Base-by-base conservation (phyloP, 2,113 vertebrate species). In the Amazona vittata region DNA sequence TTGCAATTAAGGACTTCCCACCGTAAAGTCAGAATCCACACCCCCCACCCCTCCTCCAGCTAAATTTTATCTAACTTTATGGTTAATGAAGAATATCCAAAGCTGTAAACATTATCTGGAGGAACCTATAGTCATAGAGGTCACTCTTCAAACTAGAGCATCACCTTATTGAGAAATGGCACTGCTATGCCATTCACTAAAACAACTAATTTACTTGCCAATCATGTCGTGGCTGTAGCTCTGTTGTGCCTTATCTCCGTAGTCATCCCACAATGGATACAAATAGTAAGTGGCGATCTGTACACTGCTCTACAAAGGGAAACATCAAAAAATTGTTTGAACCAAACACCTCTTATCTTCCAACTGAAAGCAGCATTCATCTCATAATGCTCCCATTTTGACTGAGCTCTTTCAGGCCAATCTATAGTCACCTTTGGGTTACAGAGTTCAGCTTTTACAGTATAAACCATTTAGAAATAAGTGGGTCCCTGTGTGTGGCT, bases 271-370 rank as follows among this genome's bases (percentile, higher is more conserved):
- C 49, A 89, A 41, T 14, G 74, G 33, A 75, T 10, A n/a, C 13
- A 73, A 35, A 31, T 13, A 53, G 5, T 7, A 85, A 89, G 11
- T 5, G 64, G 10, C 7, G 1, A 76, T 62, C 10, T 79, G 29
- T 37, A 31, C 10, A 31, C 19, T 49, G 59, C 70, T 90, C n/a
- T 70, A 57, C 33, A 57, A 73, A 68, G 67, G 22, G 24, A 86
- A 93, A 89, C 44, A 74, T 77, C 11, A 90, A 88, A 95, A 80
- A 86, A 9, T 5, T 70, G 25, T 46, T 91, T 88, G 57, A 93
- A 89, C 8, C 41, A 65, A 93, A 79, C 62, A 11, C n/a, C 8
- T 94, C 89, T 94, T 67, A 52, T 91, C n/a, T 87, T 93, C 28
- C 44, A 95, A 5, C 24, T 53, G 26, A 73, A 87, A 90, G 46